Evolutionary conservation across 2,888 invertebrate species (phyloP).

Genomic region (Tipula lateralis): DNA sequence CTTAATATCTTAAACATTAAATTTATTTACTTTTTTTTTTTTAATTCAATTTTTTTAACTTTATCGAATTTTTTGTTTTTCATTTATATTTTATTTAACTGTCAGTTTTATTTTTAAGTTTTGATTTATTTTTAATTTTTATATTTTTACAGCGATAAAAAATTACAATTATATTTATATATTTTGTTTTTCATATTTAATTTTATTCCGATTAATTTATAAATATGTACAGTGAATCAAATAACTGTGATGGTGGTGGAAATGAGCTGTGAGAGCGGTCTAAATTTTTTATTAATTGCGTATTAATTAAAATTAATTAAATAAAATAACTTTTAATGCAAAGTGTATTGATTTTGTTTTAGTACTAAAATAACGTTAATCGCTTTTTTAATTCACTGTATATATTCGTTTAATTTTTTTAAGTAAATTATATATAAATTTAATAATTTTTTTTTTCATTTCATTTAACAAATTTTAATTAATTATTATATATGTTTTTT

Average conservation of each 20-base stretch:
- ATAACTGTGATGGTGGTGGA: background rate
- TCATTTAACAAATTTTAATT: constrained; percentile 15
- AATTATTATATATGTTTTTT: background rate
- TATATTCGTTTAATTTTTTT: background rate
- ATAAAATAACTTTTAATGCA: background rate
- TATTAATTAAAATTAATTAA: background rate
- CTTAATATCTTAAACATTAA: constrained; percentile 3
- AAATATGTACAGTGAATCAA: constrained; percentile 19
- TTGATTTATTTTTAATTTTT: background rate
- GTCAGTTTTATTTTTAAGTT: background rate
- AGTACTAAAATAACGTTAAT: background rate
- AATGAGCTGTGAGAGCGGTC: background rate
- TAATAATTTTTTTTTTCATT: background rate
- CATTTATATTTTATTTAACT: constrained; percentile 1
- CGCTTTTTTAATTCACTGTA: background rate
- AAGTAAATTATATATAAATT: background rate
- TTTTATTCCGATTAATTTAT: background rate
- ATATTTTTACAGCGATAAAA: constrained; percentile 24
- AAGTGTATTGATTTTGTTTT: background rate
- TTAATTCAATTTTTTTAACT: constrained; percentile 12
- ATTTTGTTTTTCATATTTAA: background rate
- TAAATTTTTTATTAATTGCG: background rate
- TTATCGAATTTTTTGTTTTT: background rate
- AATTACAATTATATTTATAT: constrained; percentile 13
- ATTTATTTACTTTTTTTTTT: background rate